Evolutionary conservation across 1,140 invertebrate species (phyloP), one percentile per base, ranked within the genome.

Genomic region (Trinorchestia longiramus): DNA sequence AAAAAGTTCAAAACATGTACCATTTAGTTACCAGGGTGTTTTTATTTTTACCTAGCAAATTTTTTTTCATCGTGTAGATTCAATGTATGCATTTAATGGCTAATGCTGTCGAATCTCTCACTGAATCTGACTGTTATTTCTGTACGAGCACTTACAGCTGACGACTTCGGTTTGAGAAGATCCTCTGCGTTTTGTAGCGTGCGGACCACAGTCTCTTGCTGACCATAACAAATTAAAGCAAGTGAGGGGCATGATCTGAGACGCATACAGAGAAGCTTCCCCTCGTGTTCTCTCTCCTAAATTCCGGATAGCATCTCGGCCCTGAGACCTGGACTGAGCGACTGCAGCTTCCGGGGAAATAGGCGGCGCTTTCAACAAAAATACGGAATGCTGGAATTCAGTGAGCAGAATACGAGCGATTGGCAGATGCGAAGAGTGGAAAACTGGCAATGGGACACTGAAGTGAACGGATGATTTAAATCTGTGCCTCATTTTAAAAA

Each of bases 181-280:
- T 77, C 62, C 62, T 28, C 11, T 36, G 62, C 62, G 62, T 77
- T 77, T 77, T 77, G 62, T 36, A 77, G 62, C 28, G 62, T 77
- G 88, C 88, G 43, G 28, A 90, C 88, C 11, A 15, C 17, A 90
- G 88, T 40, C 44, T 94, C 36, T 11, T 11, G 41, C 92, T 94
- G 92, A 45, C 92, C 92, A 94, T 45, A 94, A 94, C 92, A 94
- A 94, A 94, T 94, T 94, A 94, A 43, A 94, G 43, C 92, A 94
- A 45, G 43, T 36, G 92, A 94, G 92, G 43, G 88, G 88, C 88
- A 91, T 11, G 62, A 11, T 15, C 62, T 77, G 62, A 77, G 62
- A 15, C 62, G 62, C 62, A 77, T 77, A 77, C 62, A 77, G 62
- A 77, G 62, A 77, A 77, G 62, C 62, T 77, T 36, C 11, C 8